Evolutionary conservation across 2,797 vertebrate genomes (phyloP), one percentile per base, ranked within the genome.

Genomic region (Carduelis carduelis): DNA sequence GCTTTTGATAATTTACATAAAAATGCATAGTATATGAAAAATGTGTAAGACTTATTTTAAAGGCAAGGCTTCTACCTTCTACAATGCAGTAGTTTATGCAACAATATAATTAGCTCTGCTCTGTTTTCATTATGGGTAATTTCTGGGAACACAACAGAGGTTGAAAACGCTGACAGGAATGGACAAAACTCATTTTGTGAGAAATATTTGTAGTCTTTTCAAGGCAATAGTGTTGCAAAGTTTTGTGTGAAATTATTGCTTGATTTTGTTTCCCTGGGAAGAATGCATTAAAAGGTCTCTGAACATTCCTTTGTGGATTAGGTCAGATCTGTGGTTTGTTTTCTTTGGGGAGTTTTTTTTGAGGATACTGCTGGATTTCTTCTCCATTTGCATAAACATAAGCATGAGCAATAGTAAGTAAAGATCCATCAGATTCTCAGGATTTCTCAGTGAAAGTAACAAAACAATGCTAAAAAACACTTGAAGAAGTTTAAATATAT

Each of bases 91-190:
- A 92, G 87, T 94, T 87, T 94, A 96, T 95, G 96, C 96, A 98
- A 96, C 92, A 95, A 92, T 97, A 95, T 97, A 93, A 97, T 97
- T 98, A 91, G 94, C 93, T 97, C 85, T 97, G 93, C 94, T 96
- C 94, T 98, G 95, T 97, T 98, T 97, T 98, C 97, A 97, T 97
- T 98, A 95, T 93, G 95, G 83, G 86, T 95, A 97, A 97, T 97
- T 97, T 98, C 97, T 97, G 95, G 93, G 93, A 98, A 94, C 95
- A 97, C 95, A 98, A 96, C 95, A 97, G 92, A 95, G 92, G 89
- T 90, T 96, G 91, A 87, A 96, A 96, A 97, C 74, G 94, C 95
- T 97, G 96, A 92, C 94, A 97, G 92, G 86, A 97, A 97, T 90
- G 95, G 94, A 96, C 97, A 97, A 69, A 95, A 97, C 97, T 97